phyloP scores from a whole-genome alignment of 1,140 invertebrate species.

The Zaprionus kolodkinae region DNA sequence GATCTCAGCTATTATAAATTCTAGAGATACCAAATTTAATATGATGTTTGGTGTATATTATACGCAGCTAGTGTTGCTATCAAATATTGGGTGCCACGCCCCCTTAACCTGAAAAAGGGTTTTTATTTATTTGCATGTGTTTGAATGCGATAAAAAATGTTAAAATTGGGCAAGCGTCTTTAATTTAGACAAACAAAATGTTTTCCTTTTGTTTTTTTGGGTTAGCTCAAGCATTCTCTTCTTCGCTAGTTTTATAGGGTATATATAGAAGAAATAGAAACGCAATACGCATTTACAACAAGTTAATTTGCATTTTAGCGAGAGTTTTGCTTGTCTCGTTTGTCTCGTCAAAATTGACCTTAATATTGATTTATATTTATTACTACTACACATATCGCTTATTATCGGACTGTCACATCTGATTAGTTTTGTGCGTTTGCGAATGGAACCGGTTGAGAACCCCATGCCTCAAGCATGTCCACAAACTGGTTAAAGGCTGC shows the following conservation, averaged over 20 bases:
- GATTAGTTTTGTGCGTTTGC: not conserved
- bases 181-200: too few species aligned
- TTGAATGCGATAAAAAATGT: too few species aligned
- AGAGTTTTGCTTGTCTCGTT: not conserved
- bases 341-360: not conserved
- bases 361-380: conserved; percentile 10
- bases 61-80: not conserved
- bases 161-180: too few species aligned
- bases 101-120: too few species aligned
- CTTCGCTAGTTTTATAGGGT: not conserved
- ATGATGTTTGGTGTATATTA: not conserved
- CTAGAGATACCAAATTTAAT: not conserved
- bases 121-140: too few species aligned
- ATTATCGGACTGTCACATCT: not conserved
- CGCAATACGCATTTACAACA: not conserved
- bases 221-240: too few species aligned
- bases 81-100: not conserved
- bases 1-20: not conserved
- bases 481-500: conserved; percentile 30
- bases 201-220: too few species aligned
- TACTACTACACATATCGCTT: conserved; percentile 7
- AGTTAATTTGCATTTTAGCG: not conserved
- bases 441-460: conserved; percentile 23
- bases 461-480: not conserved
- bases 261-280: not conserved